Evolutionary conservation across 2,888 invertebrate genomes (phyloP).

Genomic region (Lobophora halterata): DNA sequence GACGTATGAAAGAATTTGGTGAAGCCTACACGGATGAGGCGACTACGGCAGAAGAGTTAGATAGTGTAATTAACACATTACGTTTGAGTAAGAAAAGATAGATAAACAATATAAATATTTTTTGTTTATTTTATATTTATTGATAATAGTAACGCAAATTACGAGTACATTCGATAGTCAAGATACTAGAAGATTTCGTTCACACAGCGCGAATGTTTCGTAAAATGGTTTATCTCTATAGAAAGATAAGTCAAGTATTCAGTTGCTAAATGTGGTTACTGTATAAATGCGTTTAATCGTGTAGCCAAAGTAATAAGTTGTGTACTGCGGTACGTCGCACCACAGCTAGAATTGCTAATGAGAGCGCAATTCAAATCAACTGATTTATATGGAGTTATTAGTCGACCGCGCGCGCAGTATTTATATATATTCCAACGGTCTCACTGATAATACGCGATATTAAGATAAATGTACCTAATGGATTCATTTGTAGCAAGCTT

Average conservation of each 20-base stretch:
- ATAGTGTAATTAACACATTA: too few relatives aligned
- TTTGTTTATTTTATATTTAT: too few relatives aligned
- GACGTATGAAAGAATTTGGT: too few relatives aligned
- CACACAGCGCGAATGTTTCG: conserved; percentile 34
- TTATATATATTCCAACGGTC: conserved; percentile 68
- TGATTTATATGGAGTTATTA: conserved; percentile 77
- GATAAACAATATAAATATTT: too few relatives aligned
- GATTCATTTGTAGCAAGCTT: conserved; percentile 2
- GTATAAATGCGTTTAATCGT: conserved; percentile 60
- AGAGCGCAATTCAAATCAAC: conserved; percentile 76
- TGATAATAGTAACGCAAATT: conserved; percentile 24
- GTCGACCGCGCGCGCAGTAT: conserved; percentile 60
- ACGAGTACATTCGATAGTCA: conserved; percentile 31
- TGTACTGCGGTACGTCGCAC: conserved; percentile 63
- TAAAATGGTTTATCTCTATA: conserved; percentile 45
- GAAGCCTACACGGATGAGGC: too few relatives aligned
- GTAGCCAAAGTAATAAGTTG: conserved; percentile 75
- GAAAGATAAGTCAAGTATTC: conserved; percentile 50
- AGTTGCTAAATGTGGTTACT: conserved; percentile 49
- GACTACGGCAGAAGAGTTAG: too few relatives aligned
- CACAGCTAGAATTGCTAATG: conserved; percentile 73
- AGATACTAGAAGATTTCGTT: conserved; percentile 28
- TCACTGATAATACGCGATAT: conserved; percentile 46
- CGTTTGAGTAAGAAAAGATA: too few relatives aligned
- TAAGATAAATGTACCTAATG: conserved; percentile 37